Base-by-base conservation (phyloP, 53 echinoderm and acorn worm species). In the Holothuria scabra region DNA sequence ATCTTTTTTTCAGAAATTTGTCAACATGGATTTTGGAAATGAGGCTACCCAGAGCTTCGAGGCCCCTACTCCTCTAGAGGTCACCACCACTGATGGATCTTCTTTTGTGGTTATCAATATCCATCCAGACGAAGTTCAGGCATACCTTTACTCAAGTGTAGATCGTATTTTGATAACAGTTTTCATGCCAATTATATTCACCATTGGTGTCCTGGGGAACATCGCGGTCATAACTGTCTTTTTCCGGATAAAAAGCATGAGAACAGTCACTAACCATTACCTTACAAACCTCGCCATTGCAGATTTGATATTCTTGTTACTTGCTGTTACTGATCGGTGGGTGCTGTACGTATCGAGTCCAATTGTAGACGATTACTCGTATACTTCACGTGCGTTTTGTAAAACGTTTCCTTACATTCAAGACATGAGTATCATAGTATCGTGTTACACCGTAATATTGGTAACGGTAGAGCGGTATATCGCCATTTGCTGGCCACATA, bases 381-480 rank as follows among this genome's bases (percentile, higher is more conserved):
- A 80, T 74, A 88, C 83, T 65, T 83, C 83, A 13, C 74, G 83
- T 3, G 83, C 88, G 12, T 88, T 83, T 75, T 88, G 88, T 75
- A 88, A 88, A 28, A 52, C 76, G 5, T 76, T 76, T 35, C 76
- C 76, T 1, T 76, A 76, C 56, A 76, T 76, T 16, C 76, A 76
- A 56, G 76, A 76, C 26, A 56, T 18, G 3, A 76, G 76, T 26
- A 76, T 76, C 38, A 49, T 96, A 3, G 96, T 92, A 11, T 96
- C 96, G 14, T 89, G 93, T 23, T 87, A 90, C 67, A 96, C 93
- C 8, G 93, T 96, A 35, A 93, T 96, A 62, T 59, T 96, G 71
- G 93, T 96, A 6, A 96, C 96, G 2, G 85, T 96, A n/a, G 96
- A 96, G 75, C 88, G 96, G 3, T 96, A 96, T 57, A 83, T 96